These are phyloP conservation scores for Neoascia interrupta DNA, from an alignment of 2,888 invertebrate species.

Conservation along the genomic window DNA sequence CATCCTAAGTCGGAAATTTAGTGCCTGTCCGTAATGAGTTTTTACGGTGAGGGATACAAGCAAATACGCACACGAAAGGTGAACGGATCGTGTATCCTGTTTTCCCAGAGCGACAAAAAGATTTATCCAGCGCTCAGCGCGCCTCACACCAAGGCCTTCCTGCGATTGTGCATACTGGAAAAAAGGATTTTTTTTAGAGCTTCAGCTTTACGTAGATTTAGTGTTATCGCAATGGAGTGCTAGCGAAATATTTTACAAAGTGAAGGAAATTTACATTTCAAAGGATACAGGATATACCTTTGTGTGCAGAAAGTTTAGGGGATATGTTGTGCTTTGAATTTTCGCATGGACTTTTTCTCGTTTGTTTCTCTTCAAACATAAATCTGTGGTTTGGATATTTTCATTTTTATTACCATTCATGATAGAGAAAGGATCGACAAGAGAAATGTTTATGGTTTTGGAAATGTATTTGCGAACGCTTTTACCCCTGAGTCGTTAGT, in stretches of 20 bases:
- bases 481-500: not conserved
- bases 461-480: conserved; percentile 8
- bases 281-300: conserved; percentile 49
- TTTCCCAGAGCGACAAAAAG: conserved; percentile 39
- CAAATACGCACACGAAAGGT: conserved; percentile 10
- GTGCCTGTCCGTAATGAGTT: conserved; percentile 65
- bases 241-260: conserved; percentile 50
- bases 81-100: conserved; percentile 38
- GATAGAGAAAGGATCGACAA: conserved; percentile 55
- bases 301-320: not conserved
- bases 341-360: conserved; percentile 16
- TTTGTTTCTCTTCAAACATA: conserved; percentile 14
- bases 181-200: not conserved
- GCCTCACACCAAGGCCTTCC: not conserved
- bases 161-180: not conserved
- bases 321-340: conserved; percentile 16
- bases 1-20: conserved; percentile 66
- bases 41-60: conserved; percentile 9
- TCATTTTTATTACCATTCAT: conserved; percentile 28
- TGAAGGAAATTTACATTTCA: conserved; percentile 65
- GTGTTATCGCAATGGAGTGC: conserved; percentile 53
- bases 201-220: conserved; percentile 32
- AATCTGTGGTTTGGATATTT: conserved; percentile 31
- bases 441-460: conserved; percentile 51
- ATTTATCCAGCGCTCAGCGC: conserved; percentile 30